Base-by-base conservation (phyloP, 2,113 vertebrate species). In the Tenrec ecaudatus region DNA sequence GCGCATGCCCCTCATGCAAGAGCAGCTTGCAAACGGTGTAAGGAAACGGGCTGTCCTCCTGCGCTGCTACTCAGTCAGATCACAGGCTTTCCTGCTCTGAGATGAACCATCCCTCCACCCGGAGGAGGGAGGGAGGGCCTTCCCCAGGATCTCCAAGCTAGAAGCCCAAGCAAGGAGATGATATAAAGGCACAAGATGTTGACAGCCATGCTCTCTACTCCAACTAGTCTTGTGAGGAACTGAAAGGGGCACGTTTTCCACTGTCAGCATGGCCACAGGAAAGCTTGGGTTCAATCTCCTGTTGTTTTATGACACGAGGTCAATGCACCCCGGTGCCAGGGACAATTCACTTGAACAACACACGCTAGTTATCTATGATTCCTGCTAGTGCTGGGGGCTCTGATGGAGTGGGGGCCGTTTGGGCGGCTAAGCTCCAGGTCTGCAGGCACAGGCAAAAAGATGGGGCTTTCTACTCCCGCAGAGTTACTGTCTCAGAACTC, bases 11-110 rank as follows among this genome's bases (percentile, higher is more conserved):
- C 93, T 96, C 95, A 75, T 75, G 91, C 86, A 95, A 64, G 94
- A 96, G 57, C 31, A 17, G 57, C 89, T 97, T 62, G 25, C 94
- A 93, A 93, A 86, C 91, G 88, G 20, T 88, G 47, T 40, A 92
- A 36, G 88, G 91, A 94, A 95, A 89, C 86, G 89, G 80, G 82
- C 17, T 78, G 53, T 90, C 58, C 76, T 68, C 53, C 86, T 29
- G 77, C 0, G 0, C 64, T 29, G 58, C 90, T 64, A 0, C 38
- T 29, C 23, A 20, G 47, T 83, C 83, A 87, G 62, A 92, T n/a
- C 29, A 47, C 71, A 64, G 25, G 36, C 25, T 86, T 93, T 36
- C 91, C 83, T n/a, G 60, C 53, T 89, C 88, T 62, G 89, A 36
- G 79, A 62, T 93, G 82, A 94, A 94, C 91, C 84, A 95, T 68